A percentile compares a stretch with the other conserved stretches of the same genome.
Evolutionary conservation across 2,888 invertebrate species (phyloP).

Genomic region (Parnassius apollo): DNA sequence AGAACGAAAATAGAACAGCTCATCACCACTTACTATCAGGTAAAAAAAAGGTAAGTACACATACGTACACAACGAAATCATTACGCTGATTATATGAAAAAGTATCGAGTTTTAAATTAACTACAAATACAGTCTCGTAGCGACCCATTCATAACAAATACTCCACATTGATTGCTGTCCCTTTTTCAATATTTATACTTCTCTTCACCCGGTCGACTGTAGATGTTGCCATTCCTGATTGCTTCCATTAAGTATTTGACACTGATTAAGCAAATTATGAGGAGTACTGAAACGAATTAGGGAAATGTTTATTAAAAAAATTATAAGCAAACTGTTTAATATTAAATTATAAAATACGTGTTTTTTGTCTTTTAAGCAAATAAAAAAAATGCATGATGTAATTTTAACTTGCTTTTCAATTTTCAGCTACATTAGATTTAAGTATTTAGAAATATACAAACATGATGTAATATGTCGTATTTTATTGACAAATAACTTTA

Average conservation of each 20-base stretch:
- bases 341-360: too few species aligned
- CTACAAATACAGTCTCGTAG: constrained; percentile 3
- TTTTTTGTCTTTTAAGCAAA: too few species aligned
- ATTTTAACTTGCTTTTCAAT: too few species aligned
- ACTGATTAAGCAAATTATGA: constrained; percentile 70
- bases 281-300: constrained; percentile 61
- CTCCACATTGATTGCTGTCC: not conserved
- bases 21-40: too few species aligned
- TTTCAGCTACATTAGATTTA: too few species aligned
- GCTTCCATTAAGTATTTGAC: constrained; percentile 75
- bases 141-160: not conserved
- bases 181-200: constrained; percentile 45
- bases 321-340: too few species aligned
- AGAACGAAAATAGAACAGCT: too few species aligned
- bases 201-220: constrained; percentile 67
- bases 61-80: not conserved
- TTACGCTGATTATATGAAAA: not conserved
- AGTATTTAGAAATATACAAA: too few species aligned
- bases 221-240: constrained; percentile 67
- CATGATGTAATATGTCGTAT: too few species aligned
- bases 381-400: too few species aligned
- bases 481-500: too few species aligned
- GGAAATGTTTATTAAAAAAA: not conserved
- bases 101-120: not conserved
- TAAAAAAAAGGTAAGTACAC: not conserved